Conservation (phyloP, 2,888 invertebrate species). For the Eilema griseolum region DNA sequence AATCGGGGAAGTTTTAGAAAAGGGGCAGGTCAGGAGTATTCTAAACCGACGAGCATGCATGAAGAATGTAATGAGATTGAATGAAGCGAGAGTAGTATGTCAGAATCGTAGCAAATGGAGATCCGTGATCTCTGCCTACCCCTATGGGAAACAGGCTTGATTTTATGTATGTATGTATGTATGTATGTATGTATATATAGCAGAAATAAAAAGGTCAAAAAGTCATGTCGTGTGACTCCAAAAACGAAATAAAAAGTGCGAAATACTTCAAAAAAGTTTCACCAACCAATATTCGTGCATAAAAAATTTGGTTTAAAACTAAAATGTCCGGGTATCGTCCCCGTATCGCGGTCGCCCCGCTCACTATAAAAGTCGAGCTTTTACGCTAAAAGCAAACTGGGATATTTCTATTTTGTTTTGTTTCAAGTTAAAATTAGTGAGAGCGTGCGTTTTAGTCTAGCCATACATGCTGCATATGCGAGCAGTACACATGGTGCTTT, state of each 20-base stretch:
- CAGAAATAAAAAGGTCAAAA: background rate
- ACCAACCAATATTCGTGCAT: slow-evolving; percentile 6
- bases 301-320: slow-evolving; percentile 28
- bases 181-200: background rate
- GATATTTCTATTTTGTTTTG: slow-evolving; percentile 59
- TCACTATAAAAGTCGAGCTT: slow-evolving; percentile 41
- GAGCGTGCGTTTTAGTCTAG: slow-evolving; percentile 50
- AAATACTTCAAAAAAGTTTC: background rate
- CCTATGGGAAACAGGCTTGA: too few species aligned
- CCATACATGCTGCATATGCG: slow-evolving; percentile 26
- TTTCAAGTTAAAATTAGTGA: slow-evolving; percentile 59
- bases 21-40: too few species aligned
- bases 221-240: background rate
- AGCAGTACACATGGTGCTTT: slow-evolving; percentile 27
- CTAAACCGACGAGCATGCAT: too few species aligned
- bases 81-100: too few species aligned
- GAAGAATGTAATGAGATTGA: too few species aligned
- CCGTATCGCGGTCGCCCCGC: slow-evolving; percentile 40
- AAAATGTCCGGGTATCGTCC: slow-evolving; percentile 25
- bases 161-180: too few species aligned
- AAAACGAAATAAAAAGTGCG: background rate
- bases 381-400: slow-evolving; percentile 62
- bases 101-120: too few species aligned
- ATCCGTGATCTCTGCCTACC: too few species aligned
- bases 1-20: too few species aligned